Base-by-base conservation (phyloP, 2,888 invertebrate species). In the Macrophya annulata region DNA sequence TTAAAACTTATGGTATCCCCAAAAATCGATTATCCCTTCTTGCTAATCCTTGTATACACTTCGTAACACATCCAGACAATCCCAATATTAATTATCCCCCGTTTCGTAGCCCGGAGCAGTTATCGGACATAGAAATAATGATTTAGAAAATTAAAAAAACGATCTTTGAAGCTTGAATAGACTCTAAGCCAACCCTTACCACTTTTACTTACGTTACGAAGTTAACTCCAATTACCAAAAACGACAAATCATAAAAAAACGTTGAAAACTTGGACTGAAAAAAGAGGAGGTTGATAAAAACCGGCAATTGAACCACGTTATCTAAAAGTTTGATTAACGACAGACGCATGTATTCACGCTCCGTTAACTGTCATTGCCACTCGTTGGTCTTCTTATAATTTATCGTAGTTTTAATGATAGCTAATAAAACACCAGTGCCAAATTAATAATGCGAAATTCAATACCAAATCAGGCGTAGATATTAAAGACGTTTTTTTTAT, bases 1-100 rank as follows among this genome's bases (percentile, higher is more conserved):
- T 68, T 68, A 68, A 37, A 31, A 68, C 68, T 68, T 68, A 68
- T 74, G n/a, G 45, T 25, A 45, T 74, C 12, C 37, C 74, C 45
- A 17, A 37, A 51, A 77, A 77, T 51, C 51, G 55, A 51, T 77
- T 48, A 77, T 77, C 40, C 31, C 9, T 77, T 51, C 17, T 55
- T 37, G 21, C 31, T 51, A 55, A 74, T 51, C 51, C 51, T 55
- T 31, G 17, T 25, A 51, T 55, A 77, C 31, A 51, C 31, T 40
- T 48, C 17, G 48, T 45, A 45, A 45, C 45, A 12, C 74, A 45
- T 21, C 43, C 45, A n/a, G 43, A 74, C 43, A 74, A 74, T 43
- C 45, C 17, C 1, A 17, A 79, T 21, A 62, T 62, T 21, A 81
- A 59, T 62, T 81, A 81, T 79, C 48, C 37, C 81, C 17, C 6